Base-by-base conservation (phyloP, 1,140 invertebrate genomes). In the Carposina sasakii region DNA sequence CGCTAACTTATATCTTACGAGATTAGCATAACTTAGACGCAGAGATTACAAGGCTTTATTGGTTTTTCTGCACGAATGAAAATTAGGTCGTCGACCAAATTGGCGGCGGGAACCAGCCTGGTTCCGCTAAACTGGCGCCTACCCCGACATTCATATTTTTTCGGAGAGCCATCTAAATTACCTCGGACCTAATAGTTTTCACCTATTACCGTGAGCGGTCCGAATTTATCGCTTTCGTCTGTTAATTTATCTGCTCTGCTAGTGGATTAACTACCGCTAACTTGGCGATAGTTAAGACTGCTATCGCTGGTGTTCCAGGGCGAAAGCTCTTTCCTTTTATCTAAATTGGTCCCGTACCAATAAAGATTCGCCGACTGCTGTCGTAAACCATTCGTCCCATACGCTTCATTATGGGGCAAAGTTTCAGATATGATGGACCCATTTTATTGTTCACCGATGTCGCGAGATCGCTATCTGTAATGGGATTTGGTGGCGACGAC, bases 351-450 rank as follows among this genome's bases (percentile, higher is more conserved):
- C 67, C 70, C 68, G 67, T 73, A 78, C 77, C 77, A 84, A 84
- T 84, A 84, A 84, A 84, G 77, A 84, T 84, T 67, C 74, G 69
- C 63, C 72, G 74, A 70, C 74, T 71, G 68, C 70, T 76, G 71
- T 84, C 81, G 81, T 84, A 84, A 84, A 84, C 65, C 77, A 77
- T 76, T 74, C 76, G 67, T 71, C 76, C 81, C 77, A 84, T 84
- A 84, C 81, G 81, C 72, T 84, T 81, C 81, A 84, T 84, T 84
- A 84, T 84, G 81, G 77, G 68, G 65, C 76, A 79, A 84, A 83
- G 62, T 81, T 84, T 84, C 76, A 77, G 81, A 84, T 84, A 82
- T 84, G 81, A 82, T 81, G 74, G 71, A 76, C 79, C 75, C 67
- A 67, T 84, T 84, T 84, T 84, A 84, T 84, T 84, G 81, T 84